Percentiles rank a stretch among this genome's conserved stretches.
These are phyloP conservation scores for Drosophila ochracea DNA, from an alignment of 2,888 invertebrate species.

Conservation along the genomic window DNA sequence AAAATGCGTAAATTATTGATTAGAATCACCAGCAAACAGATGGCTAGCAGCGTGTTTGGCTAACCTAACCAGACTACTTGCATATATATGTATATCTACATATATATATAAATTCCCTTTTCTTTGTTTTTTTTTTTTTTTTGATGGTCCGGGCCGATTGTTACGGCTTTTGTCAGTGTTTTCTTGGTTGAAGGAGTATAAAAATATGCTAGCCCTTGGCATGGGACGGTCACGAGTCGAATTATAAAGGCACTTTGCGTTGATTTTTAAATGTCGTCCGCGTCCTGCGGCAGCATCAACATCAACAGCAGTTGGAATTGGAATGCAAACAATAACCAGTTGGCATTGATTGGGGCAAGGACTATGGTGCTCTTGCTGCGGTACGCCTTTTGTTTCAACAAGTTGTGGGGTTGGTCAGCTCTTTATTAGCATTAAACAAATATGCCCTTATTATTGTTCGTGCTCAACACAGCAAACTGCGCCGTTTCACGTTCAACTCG, in stretches of 20 bases:
- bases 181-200: conserved; percentile 39
- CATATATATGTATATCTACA: not conserved
- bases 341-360: conserved; percentile 69
- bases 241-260: conserved; percentile 79
- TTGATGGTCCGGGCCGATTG: conserved; percentile 59
- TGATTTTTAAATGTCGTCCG: conserved; percentile 74
- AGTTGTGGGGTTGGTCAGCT: conserved; percentile 51
- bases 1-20: conserved; percentile 81
- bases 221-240: conserved; percentile 51
- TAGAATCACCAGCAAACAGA: conserved; percentile 70
- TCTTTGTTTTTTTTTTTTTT: conserved; percentile 49
- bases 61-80: conserved; percentile 18
- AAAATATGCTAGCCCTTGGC: conserved; percentile 65
- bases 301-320: conserved; percentile 41
- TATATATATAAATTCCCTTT: not conserved
- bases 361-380: conserved; percentile 19
- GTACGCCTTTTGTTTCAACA: conserved; percentile 61
- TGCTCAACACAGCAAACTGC: conserved; percentile 45
- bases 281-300: conserved; percentile 27
- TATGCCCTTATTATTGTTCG: conserved; percentile 58
- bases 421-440: conserved; percentile 58
- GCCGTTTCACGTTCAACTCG: conserved; percentile 39
- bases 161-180: conserved; percentile 64
- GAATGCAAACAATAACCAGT: conserved; percentile 69
- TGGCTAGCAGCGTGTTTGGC: conserved; percentile 18